These are phyloP conservation scores for Drosophila serrata DNA, from an alignment of 1,140 invertebrate species.

Conservation along the genomic window DNA sequence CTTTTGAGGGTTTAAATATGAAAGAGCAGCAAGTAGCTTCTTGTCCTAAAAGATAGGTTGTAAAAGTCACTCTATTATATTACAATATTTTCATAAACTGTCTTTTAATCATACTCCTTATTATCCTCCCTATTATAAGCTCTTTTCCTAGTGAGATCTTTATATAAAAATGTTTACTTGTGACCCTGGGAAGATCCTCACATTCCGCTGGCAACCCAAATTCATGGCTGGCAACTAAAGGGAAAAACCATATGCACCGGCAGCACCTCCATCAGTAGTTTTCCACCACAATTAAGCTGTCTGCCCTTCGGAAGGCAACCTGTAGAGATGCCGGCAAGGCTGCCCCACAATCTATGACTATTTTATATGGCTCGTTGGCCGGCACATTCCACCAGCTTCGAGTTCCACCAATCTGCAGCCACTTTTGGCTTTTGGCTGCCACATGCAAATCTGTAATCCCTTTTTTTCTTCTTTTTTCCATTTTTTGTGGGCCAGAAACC, in stretches of 20 bases:
- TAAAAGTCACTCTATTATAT: neutral
- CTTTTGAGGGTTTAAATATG: neutral
- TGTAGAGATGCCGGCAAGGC: constrained; percentile 50
- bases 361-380: constrained; percentile 52
- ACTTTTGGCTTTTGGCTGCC: constrained; percentile 34
- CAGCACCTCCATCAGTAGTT: constrained; percentile 15
- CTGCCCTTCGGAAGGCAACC: constrained; percentile 47
- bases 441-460: constrained; percentile 68
- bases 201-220: constrained; percentile 35
- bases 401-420: constrained; percentile 2
- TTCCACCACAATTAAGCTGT: constrained; percentile 59
- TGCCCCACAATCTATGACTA: constrained; percentile 54
- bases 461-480: no score
- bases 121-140: neutral
- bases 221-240: constrained; percentile 15
- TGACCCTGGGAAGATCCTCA: constrained; percentile 32
- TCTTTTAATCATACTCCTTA: neutral
- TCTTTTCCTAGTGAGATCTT: neutral
- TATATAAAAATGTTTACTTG: neutral
- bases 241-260: constrained; percentile 29
- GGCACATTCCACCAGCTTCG: constrained; percentile 56
- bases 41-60: no score
- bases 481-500: constrained; percentile 61
- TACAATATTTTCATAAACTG: neutral
- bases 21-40: neutral